Evolutionary conservation across 1,140 invertebrate genomes (phyloP), one percentile per base, ranked within the genome.

Genomic region (Ctenoplectra terminalis): DNA sequence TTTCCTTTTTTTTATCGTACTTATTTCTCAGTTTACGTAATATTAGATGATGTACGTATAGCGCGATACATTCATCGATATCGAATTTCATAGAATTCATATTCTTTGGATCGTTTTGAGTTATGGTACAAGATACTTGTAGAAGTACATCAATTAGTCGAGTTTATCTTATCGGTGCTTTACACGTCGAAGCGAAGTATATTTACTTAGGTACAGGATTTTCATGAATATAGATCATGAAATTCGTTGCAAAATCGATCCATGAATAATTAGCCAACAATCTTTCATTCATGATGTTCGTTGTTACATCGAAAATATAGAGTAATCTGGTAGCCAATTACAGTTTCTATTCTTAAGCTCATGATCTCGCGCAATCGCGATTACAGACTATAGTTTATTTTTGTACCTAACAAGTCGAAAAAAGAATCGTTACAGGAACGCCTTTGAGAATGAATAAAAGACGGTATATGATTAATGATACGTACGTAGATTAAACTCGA

Each of bases 301-400:
- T n/a, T n/a, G n/a, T n/a, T 29, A n/a, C 37, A 29, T 46, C 17
- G 63, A 70, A 34, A 52, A 37, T 54, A 7, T 31, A 26, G 31
- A 70, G 13, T n/a, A 37, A 54, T 54, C 13, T n/a, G 34, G 26
- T n/a, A 70, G 23, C 9, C 48, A 70, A 70, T 70, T 70, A 54
- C 2, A 2, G 31, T 40, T 46, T 4, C 34, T 26, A 71, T 54
- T 54, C 23, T 26, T 26, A n/a, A 52, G 1, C n/a, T 54, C 40
- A 37, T 37, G 23, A 71, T 20, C n/a, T 34, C 43, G 9, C 34
- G 23, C 23, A 13, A 69, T 71, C 50, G 20, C n/a, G 31, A 71
- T 71, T 54, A 54, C n/a, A 40, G 40, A 54, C 54, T 56, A 37
- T 54, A 20, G 0, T 43, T n/a, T 50, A 20, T 69, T 69, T 69